Conservation (phyloP, 23 tunicate genomes). For the Ascidia mentula region DNA sequence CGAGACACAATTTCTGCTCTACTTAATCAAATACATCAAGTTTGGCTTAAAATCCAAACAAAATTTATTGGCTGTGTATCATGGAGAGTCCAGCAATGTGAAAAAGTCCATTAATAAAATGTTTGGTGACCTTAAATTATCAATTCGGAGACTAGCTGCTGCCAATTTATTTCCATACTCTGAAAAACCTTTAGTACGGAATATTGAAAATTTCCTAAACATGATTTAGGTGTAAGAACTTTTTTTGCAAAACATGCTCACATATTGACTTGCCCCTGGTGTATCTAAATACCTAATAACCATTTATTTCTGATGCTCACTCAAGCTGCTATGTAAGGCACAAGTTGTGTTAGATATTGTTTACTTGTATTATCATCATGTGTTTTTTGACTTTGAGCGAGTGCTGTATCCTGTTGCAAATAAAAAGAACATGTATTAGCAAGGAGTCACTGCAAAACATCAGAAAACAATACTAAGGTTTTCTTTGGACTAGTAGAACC, state of each 20-base stretch:
- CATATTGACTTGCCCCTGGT: too few species aligned
- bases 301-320: background rate
- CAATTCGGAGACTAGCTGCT: background rate
- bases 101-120: background rate
- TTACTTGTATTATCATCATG: background rate
- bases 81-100: background rate
- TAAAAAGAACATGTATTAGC: background rate
- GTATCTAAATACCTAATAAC: too few species aligned
- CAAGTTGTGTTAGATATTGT: background rate
- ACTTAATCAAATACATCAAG: conserved; percentile 4
- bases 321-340: background rate
- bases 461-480: too few species aligned
- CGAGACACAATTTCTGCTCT: conserved; percentile 64
- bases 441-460: background rate
- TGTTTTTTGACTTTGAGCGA: background rate
- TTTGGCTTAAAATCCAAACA: background rate
- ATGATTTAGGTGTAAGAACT: too few species aligned
- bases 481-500: too few species aligned
- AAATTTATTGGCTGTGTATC: background rate
- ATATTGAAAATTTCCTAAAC: background rate
- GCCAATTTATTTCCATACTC: background rate
- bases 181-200: background rate
- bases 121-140: background rate
- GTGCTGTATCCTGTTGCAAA: conserved; percentile 8
- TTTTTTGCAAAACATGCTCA: too few species aligned